phyloP scores from a whole-genome alignment of 92 coral and sea anemone genomes.

The Blastomussa wellsi region DNA sequence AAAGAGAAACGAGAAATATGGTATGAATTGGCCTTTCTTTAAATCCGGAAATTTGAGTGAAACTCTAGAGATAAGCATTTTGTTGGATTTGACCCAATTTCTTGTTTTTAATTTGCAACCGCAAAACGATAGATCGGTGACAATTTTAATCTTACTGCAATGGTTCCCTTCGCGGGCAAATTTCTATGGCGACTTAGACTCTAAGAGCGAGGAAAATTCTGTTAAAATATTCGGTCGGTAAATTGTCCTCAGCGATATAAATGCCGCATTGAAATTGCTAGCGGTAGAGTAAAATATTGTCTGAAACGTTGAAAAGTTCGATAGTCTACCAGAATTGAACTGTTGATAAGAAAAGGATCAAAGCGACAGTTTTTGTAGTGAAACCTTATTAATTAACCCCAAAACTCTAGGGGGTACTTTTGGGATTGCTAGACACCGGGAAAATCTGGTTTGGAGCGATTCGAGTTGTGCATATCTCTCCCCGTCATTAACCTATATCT shows the following conservation, averaged over 20 bases:
- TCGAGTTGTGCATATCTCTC: not conserved
- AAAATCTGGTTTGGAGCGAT: constrained; percentile 24
- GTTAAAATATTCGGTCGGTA: not conserved
- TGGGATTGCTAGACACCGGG: not conserved
- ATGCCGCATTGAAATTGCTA: not conserved
- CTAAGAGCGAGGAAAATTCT: not conserved
- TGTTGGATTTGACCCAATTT: constrained; percentile 15
- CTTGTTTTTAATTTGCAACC: constrained; percentile 20
- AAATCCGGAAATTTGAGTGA: constrained; percentile 20
- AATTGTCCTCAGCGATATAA: not conserved
- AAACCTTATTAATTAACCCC: constrained; percentile 20
- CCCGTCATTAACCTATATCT: constrained; percentile 12
- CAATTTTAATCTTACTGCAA: not conserved
- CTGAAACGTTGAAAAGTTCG: not conserved
- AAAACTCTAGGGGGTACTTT: constrained; percentile 19
- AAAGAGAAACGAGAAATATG: not conserved
- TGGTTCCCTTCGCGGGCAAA: not conserved
- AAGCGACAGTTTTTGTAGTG: constrained; percentile 6
- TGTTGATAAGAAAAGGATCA: constrained; percentile 16
- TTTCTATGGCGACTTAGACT: constrained; percentile 2
- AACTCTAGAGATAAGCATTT: not conserved
- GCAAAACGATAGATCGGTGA: not conserved
- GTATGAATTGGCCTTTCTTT: not conserved
- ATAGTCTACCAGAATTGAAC: not conserved
- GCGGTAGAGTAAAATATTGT: not conserved